Percentiles rank a stretch among this genome's conserved stretches.
phyloP scores from a whole-genome alignment of 1,140 invertebrate genomes.

The Solenopsis invicta region DNA sequence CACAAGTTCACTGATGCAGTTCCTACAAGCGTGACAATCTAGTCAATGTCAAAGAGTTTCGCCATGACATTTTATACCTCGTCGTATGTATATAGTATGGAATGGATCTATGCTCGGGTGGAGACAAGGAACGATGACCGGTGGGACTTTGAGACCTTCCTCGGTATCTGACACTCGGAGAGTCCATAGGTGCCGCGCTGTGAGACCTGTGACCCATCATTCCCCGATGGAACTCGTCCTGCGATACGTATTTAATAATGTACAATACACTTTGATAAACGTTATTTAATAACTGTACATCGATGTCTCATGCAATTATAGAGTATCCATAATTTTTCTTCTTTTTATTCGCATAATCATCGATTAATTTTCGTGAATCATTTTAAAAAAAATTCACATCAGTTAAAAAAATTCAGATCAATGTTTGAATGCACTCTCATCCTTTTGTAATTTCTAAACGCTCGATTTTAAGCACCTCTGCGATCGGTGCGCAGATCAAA shows the following conservation, averaged over 20 bases:
- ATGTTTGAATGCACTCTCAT: not conserved
- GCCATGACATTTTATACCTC: constrained; percentile 77
- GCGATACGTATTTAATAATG: constrained; percentile 66
- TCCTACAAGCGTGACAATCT: not conserved
- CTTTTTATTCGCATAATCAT: not conserved
- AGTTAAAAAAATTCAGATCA: not conserved
- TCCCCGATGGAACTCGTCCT: constrained; percentile 86
- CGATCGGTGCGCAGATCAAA: not conserved
- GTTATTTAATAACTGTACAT: constrained; percentile 11
- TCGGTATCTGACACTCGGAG: constrained; percentile 88
- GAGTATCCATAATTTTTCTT: not conserved
- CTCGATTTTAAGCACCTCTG: not conserved
- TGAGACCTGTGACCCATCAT: constrained; percentile 88
- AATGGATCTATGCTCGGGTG: constrained; percentile 91
- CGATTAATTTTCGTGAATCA: not conserved
- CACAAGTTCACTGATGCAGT: not conserved
- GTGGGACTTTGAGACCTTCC: constrained; percentile 90
- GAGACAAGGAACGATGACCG: constrained; percentile 91
- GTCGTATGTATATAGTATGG: constrained; percentile 82
- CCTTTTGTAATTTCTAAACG: not conserved
- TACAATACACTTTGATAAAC: not conserved
- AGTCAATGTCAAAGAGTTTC: not conserved
- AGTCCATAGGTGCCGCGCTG: constrained; percentile 93
- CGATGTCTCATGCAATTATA: not conserved
- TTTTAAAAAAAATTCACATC: not conserved